These are phyloP conservation scores for Papilio helenus DNA, from an alignment of 1,140 invertebrate genomes.

Conservation along the genomic window DNA sequence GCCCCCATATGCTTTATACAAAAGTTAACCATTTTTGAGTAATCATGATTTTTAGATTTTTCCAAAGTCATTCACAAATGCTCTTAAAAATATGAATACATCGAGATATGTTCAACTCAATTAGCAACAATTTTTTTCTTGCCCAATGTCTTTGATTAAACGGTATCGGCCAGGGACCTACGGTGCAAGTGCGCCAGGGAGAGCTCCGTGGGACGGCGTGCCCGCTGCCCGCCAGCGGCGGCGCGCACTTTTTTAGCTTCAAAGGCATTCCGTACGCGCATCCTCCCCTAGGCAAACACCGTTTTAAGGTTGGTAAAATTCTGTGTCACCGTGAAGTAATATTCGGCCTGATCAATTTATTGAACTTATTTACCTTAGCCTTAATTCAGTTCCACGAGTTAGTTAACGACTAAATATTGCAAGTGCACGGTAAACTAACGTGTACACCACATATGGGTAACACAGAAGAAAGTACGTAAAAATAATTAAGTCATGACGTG, in stretches of 20 bases:
- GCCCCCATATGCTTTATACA: too few species aligned
- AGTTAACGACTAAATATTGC: background rate
- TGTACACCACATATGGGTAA: background rate
- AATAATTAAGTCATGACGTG: background rate
- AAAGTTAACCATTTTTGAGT: too few species aligned
- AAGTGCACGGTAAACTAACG: background rate
- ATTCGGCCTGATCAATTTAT: background rate
- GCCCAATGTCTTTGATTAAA: too few species aligned
- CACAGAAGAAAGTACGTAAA: background rate
- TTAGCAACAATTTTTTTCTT: too few species aligned
- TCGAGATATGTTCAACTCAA: too few species aligned
- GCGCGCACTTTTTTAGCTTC: background rate
- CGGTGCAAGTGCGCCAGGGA: background rate
- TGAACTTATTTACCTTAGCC: background rate
- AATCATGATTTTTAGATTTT: too few species aligned
- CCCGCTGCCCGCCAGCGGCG: background rate
- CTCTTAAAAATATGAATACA: too few species aligned
- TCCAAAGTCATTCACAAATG: too few species aligned
- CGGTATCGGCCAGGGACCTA: background rate
- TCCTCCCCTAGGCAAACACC: background rate
- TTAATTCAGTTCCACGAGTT: background rate
- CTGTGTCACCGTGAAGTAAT: background rate
- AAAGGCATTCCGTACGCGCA: slow-evolving; percentile 18
- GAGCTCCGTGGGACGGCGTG: background rate
- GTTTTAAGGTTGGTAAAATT: background rate